phyloP scores from a whole-genome alignment of 2,888 invertebrate genomes.

The Phlogophora meticulosa region DNA sequence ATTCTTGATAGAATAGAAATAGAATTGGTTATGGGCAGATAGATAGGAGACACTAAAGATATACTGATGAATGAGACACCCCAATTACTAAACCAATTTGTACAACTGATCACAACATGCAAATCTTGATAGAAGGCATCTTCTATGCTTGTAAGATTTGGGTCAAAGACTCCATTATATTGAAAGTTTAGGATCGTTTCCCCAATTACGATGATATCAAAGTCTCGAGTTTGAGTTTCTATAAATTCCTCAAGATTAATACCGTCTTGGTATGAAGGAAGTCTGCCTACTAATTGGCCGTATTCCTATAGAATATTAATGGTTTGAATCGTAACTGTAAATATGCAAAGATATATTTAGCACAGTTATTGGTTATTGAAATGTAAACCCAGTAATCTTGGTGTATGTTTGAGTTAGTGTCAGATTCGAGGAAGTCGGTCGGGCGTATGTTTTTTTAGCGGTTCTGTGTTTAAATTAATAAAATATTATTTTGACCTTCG shows the following conservation, averaged over 20 bases:
- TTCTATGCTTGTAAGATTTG: slow-evolving; percentile 22
- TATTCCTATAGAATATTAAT: background rate
- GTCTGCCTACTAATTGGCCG: slow-evolving; percentile 24
- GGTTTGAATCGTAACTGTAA: slow-evolving; percentile 11
- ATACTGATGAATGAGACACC: slow-evolving; percentile 6
- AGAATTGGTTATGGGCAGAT: too few relatives aligned
- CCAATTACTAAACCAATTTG: slow-evolving; percentile 40
- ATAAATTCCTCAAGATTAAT: slow-evolving; percentile 1
- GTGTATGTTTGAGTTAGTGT: slow-evolving; percentile 50
- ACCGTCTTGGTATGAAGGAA: background rate
- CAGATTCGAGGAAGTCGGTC: slow-evolving; percentile 40
- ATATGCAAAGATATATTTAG: slow-evolving; percentile 32
- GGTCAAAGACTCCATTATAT: slow-evolving; percentile 25
- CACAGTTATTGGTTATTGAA: slow-evolving; percentile 51
- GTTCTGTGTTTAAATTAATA: slow-evolving; percentile 50
- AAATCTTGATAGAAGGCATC: slow-evolving; percentile 25
- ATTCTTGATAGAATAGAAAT: too few relatives aligned
- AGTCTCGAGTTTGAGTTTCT: slow-evolving; percentile 6
- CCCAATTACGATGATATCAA: slow-evolving; percentile 7
- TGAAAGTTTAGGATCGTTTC: background rate
- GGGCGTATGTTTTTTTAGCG: slow-evolving; percentile 38
- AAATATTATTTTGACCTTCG: slow-evolving; percentile 42
- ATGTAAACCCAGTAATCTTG: slow-evolving; percentile 58
- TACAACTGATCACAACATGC: slow-evolving; percentile 29
- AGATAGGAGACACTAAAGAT: slow-evolving; percentile 15